Evolutionary conservation across 2,888 invertebrate genomes (phyloP).

Genomic region (Meteorus colon): DNA sequence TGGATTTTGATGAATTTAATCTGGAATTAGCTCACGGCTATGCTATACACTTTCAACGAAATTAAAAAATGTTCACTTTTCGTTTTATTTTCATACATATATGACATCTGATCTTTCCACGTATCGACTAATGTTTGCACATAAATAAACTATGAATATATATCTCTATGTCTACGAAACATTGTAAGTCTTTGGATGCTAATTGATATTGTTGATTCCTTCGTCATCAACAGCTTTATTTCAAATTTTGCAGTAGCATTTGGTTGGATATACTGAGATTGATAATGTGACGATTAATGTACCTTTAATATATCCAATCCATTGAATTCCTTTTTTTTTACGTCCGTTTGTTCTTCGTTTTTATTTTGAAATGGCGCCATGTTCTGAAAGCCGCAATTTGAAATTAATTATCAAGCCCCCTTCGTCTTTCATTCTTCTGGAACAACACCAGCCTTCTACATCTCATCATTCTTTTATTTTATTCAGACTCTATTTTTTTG

Average conservation of each 20-base stretch:
- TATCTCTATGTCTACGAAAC: neutral
- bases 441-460: neutral
- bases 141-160: neutral
- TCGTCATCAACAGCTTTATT: no score
- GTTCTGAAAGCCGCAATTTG: slow-evolving; percentile 13
- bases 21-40: slow-evolving; percentile 60
- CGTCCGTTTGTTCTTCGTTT: neutral
- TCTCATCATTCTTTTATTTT: neutral
- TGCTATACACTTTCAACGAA: slow-evolving; percentile 52
- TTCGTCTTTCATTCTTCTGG: slow-evolving; percentile 4
- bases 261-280: no score
- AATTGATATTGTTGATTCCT: no score
- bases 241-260: no score
- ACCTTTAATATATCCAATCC: neutral
- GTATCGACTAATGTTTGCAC: neutral
- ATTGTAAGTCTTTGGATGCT: no score
- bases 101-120: neutral
- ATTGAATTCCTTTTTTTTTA: neutral
- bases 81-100: neutral
- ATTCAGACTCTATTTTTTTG: neutral
- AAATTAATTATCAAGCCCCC: slow-evolving; percentile 41
- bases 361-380: slow-evolving; percentile 14
- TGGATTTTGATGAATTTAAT: slow-evolving; percentile 73
- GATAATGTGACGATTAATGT: neutral
- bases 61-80: slow-evolving; percentile 63